Conservation (phyloP, 64 coral and sea anemone species). For the Pocillopora verrucosa region DNA sequence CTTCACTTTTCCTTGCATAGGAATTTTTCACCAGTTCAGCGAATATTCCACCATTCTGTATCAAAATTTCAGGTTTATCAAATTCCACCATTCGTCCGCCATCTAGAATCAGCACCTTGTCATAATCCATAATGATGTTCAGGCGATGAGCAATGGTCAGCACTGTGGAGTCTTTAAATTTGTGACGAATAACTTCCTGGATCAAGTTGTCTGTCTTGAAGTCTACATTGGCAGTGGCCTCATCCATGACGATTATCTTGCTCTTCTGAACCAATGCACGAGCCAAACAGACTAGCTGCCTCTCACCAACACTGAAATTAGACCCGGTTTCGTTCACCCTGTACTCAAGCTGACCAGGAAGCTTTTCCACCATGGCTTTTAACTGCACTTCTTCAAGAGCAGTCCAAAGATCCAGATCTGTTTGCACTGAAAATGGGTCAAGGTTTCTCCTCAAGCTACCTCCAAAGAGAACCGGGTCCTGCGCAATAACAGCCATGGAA, state of each 20-base stretch:
- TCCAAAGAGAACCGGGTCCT: conserved; percentile 53
- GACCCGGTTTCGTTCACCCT: conserved; percentile 18
- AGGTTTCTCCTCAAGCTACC: conserved; percentile 41
- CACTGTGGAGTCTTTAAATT: not conserved
- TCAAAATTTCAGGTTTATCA: not conserved
- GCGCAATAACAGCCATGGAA: conserved; percentile 54
- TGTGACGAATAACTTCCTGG: not conserved
- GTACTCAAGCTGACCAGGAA: conserved; percentile 39
- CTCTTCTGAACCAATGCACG: conserved; percentile 1
- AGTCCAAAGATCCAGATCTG: conserved; percentile 25
- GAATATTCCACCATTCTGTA: not conserved
- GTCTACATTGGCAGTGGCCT: conserved; percentile 16
- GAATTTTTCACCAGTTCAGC: not conserved
- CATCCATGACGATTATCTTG: conserved; percentile 46
- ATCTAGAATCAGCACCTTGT: not conserved
- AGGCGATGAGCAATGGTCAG: not conserved
- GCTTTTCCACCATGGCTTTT: not conserved
- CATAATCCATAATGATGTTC: not conserved
- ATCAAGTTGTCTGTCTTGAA: not conserved
- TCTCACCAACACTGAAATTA: conserved; percentile 51
- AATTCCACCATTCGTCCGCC: not conserved
- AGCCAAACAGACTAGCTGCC: conserved; percentile 48
- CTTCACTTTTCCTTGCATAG: not conserved
- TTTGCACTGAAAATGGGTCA: conserved; percentile 16
- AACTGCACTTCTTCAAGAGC: conserved; percentile 53